Evolutionary conservation across 2,888 invertebrate species (phyloP).

Genomic region (Sphaerophoria rueppellii): DNA sequence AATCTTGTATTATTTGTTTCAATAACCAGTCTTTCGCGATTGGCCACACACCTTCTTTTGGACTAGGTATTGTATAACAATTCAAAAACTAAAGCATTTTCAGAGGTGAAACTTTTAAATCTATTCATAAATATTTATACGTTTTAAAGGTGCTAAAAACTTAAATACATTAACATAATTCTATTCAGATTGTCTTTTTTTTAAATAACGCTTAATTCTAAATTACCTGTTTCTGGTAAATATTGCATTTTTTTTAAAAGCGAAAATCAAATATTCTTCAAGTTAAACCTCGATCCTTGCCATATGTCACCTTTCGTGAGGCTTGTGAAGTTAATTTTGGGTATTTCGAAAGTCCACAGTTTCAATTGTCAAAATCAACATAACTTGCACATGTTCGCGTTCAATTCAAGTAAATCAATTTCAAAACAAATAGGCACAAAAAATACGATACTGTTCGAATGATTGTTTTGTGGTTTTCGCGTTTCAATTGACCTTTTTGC

Average conservation of each 20-base stretch:
- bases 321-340: background rate
- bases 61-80: conserved; percentile 2
- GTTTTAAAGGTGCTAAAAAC: background rate
- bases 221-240: conserved; percentile 40
- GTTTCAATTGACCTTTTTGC: conserved; percentile 51
- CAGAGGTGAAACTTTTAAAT: conserved; percentile 14
- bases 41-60: background rate
- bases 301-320: conserved; percentile 12
- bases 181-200: background rate
- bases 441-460: background rate
- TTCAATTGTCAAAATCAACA: background rate
- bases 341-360: background rate
- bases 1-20: too few relatives aligned
- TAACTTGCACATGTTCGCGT: background rate
- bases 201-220: too few relatives aligned
- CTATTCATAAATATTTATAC: conserved; percentile 22
- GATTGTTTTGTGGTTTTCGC: background rate
- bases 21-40: conserved; percentile 12
- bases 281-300: background rate
- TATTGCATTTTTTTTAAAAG: too few relatives aligned
- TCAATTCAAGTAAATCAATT: background rate
- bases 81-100: background rate
- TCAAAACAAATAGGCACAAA: background rate
- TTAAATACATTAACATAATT: background rate
- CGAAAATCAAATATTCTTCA: background rate